Evolutionary conservation across 2,113 vertebrate genomes (phyloP), one percentile per base, ranked within the genome.

Genomic region (Lota lota): DNA sequence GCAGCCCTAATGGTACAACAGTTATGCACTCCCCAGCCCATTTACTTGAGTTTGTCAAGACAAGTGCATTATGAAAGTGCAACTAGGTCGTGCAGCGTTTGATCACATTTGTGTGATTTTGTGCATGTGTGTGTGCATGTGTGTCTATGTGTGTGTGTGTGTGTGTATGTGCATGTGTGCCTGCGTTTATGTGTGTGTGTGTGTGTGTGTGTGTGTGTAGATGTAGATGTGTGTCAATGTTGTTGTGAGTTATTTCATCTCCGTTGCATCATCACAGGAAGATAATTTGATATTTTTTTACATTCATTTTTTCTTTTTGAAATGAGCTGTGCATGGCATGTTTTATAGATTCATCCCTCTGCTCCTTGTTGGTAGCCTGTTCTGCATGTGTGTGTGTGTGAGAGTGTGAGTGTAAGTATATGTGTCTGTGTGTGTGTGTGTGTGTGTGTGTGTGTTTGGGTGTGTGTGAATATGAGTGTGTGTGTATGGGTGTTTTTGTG

Each of bases 181-280:
- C 1, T 47, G 40, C 1, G 40, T 47, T 1, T 11, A 1, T 47
- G 11, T 47, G 40, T 47, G 40, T 47, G 11, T 47, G 40, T 47
- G 40, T 28, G 24, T 47, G 40, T 12, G 40, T 47, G 40, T 47
- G 40, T 47, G 28, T 33, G 28, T 33, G 28, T 5, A 47, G 40
- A 47, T 1, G 40, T 10, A 33, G 3, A 47, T 47, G 40, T 47
- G 40, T 47, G 40, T 47, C 40, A 47, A 10, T 47, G 40, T 47
- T 47, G 40, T 47, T 14, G 83, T 76, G 72, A 68, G 75, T 81
- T 68, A 85, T 92, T 92, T 90, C 91, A 88, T 87, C 77, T 84
- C 66, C 53, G 74, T 92, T 92, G 89, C 90, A 89, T 91, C 91
- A 92, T 87, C 80, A 69, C 47, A 22, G 72, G 76, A 78, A 73